Evolutionary conservation across 2,113 vertebrate genomes (phyloP).

Genomic region (Halcyon senegalensis): DNA sequence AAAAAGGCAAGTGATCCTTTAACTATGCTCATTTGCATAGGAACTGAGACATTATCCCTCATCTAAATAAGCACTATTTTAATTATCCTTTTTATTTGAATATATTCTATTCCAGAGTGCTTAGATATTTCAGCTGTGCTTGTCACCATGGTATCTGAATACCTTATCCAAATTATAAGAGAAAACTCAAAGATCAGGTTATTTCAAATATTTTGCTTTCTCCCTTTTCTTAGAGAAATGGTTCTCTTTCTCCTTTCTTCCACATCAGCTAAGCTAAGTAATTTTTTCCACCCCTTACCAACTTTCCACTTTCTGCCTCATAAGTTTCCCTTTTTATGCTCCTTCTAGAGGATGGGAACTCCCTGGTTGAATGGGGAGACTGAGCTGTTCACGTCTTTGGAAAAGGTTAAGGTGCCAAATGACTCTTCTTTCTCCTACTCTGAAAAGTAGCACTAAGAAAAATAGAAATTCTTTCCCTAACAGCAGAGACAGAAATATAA

Average conservation of each 20-base stretch:
- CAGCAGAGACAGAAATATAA: not conserved
- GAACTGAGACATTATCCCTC: slow-evolving; percentile 60
- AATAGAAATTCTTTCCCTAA: not conserved
- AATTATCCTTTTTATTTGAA: slow-evolving; percentile 66
- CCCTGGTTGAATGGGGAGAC: not conserved
- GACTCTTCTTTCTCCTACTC: not conserved
- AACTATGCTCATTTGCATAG: slow-evolving; percentile 69
- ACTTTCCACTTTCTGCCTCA: slow-evolving; percentile 15
- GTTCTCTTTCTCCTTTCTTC: not conserved
- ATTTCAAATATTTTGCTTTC: slow-evolving; percentile 11
- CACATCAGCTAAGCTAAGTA: not conserved
- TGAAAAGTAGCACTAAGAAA: not conserved
- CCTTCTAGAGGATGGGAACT: not conserved
- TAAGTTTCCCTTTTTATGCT: slow-evolving; percentile 14
- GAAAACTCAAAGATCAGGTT: not conserved
- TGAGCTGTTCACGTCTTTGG: slow-evolving; percentile 20
- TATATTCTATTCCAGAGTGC: slow-evolving; percentile 40
- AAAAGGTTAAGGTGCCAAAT: slow-evolving; percentile 39
- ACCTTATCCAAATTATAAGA: slow-evolving; percentile 8
- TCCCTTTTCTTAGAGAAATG: not conserved
- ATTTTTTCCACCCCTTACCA: slow-evolving; percentile 33
- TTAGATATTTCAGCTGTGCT: slow-evolving; percentile 19
- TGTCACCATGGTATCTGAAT: slow-evolving; percentile 27
- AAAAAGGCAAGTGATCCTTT: slow-evolving; percentile 63
- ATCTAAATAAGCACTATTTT: slow-evolving; percentile 68